Conservation (phyloP, 2,888 invertebrate species). For the Polydesmus complanatus region DNA sequence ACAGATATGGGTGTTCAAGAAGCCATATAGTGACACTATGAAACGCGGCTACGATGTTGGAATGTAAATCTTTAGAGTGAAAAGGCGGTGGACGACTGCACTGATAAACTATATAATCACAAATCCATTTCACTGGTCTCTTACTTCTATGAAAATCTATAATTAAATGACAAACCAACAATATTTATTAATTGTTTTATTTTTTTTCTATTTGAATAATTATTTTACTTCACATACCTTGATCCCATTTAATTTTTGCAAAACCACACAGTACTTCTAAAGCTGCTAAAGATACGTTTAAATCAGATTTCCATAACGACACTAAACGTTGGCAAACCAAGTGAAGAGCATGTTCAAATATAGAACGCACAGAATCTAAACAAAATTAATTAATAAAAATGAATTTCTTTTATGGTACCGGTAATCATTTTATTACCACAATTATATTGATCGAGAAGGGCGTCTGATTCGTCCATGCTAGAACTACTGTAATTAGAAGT, state of each 20-base stretch:
- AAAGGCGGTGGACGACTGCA: constrained; percentile 86
- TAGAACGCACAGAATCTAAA: constrained; percentile 68
- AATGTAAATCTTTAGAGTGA: constrained; percentile 85
- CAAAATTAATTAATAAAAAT: not conserved
- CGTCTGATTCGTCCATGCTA: constrained; percentile 22
- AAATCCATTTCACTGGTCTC: constrained; percentile 90
- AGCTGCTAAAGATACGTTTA: constrained; percentile 85
- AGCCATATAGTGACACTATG: constrained; percentile 60
- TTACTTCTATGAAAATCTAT: constrained; percentile 77
- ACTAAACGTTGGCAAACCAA: constrained; percentile 87
- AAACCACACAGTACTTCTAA: constrained; percentile 79
- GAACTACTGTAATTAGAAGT: constrained; percentile 23
- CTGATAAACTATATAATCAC: constrained; percentile 92
- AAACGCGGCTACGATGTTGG: constrained; percentile 60
- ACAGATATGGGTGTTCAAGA: constrained; percentile 71
- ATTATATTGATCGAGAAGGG: not conserved
- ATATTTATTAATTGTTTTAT: constrained; percentile 1
- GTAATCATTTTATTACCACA: not conserved
- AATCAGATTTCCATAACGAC: constrained; percentile 89
- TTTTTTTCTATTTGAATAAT: constrained; percentile 2
- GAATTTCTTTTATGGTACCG: constrained; percentile 2
- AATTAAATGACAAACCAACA: not conserved
- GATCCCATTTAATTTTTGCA: constrained; percentile 75
- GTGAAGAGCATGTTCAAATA: constrained; percentile 84
- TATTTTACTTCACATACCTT: constrained; percentile 46